These are phyloP conservation scores for Epistrophe eligans DNA, from an alignment of 2,888 invertebrate species.

Conservation along the genomic window DNA sequence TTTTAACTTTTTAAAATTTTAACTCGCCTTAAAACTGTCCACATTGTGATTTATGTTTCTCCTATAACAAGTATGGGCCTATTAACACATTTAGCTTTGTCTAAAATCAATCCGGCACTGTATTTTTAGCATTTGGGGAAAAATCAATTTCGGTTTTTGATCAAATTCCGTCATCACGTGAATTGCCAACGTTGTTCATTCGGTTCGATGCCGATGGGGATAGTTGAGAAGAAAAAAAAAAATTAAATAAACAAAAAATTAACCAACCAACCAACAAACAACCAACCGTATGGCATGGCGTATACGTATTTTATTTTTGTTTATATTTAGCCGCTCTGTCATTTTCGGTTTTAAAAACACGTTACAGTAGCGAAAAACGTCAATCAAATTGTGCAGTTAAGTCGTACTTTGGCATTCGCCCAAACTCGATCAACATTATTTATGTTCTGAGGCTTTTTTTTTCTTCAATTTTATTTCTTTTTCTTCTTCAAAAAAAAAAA, in stretches of 20 bases:
- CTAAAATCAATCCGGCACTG: not conserved
- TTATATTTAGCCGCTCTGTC: constrained; percentile 53
- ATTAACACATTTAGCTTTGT: too few relatives aligned
- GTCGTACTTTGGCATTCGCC: constrained; percentile 48
- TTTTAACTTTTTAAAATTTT: too few relatives aligned
- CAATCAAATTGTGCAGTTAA: constrained; percentile 57
- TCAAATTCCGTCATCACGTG: constrained; percentile 64
- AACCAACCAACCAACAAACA: constrained; percentile 16
- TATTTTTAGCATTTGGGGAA: constrained; percentile 2
- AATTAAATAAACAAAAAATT: constrained; percentile 30
- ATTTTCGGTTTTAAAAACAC: constrained; percentile 55
- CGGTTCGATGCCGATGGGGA: constrained; percentile 11
- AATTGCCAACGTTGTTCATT: constrained; percentile 34
- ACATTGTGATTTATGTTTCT: too few relatives aligned
- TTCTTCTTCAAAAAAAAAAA: not conserved
- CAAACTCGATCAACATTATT: constrained; percentile 51
- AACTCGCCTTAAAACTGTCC: too few relatives aligned
- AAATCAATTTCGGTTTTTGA: constrained; percentile 49
- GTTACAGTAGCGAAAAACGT: constrained; percentile 65
- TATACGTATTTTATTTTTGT: constrained; percentile 45
- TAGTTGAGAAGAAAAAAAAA: constrained; percentile 18
- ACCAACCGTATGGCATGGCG: constrained; percentile 34
- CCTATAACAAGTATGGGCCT: too few relatives aligned
- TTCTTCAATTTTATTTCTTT: not conserved
- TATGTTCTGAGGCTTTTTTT: constrained; percentile 15